These are phyloP conservation scores for Ferrisia virgata DNA, from an alignment of 2,888 invertebrate species.

Conservation along the genomic window DNA sequence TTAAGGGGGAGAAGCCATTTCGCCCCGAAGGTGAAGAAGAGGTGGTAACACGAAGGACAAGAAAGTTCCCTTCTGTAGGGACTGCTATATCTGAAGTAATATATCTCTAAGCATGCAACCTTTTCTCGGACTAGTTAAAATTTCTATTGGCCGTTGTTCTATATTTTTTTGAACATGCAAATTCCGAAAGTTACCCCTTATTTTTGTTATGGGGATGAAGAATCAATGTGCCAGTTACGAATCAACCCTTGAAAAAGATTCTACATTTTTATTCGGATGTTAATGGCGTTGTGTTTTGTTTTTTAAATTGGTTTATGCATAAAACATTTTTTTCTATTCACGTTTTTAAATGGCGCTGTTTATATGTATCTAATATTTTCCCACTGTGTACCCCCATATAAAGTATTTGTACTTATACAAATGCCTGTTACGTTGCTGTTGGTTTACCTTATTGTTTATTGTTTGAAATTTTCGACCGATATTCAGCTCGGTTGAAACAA, in stretches of 20 bases:
- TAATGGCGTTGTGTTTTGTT: slow-evolving; percentile 32
- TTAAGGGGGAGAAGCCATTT: slow-evolving; percentile 27
- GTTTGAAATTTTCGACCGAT: not conserved
- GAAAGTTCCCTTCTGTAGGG: slow-evolving; percentile 38
- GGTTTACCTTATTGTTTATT: not conserved
- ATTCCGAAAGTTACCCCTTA: slow-evolving; percentile 40
- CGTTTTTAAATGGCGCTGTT: not conserved
- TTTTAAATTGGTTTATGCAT: slow-evolving; percentile 34
- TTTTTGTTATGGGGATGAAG: slow-evolving; percentile 40
- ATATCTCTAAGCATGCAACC: slow-evolving; percentile 44
- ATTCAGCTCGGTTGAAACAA: not conserved
- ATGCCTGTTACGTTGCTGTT: not conserved
- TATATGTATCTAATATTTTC: not conserved
- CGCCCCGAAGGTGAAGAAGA: not conserved
- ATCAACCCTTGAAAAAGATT: slow-evolving; percentile 44
- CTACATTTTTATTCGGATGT: slow-evolving; percentile 35
- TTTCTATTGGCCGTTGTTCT: slow-evolving; percentile 45
- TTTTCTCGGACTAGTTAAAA: slow-evolving; percentile 45
- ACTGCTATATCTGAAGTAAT: slow-evolving; percentile 41
- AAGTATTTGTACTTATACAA: not conserved
- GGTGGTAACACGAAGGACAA: slow-evolving; percentile 20
- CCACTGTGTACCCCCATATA: no score
- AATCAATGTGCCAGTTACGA: slow-evolving; percentile 45
- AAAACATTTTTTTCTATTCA: slow-evolving; percentile 7
- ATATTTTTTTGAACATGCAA: slow-evolving; percentile 45